Evolutionary conservation across 2,113 vertebrate species (phyloP).

Genomic region (Neomonachus schauinslandi): DNA sequence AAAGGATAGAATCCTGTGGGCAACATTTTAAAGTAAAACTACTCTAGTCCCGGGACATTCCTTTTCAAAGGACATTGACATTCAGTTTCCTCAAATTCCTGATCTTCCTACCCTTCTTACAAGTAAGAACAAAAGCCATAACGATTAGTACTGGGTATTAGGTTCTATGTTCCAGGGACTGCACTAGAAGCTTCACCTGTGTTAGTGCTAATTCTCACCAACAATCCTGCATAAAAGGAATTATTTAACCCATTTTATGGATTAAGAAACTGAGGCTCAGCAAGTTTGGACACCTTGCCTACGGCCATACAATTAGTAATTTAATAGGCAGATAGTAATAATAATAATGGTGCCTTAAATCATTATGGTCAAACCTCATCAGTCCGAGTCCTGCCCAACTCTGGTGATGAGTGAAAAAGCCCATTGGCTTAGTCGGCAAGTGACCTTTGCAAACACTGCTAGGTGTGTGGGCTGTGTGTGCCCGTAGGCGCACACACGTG

Average conservation of each 20-base stretch:
- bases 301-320: not conserved
- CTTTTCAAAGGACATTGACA: not conserved
- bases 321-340: not conserved
- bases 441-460: not conserved
- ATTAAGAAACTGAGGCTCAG: not conserved
- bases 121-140: not conserved
- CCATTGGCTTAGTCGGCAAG: not conserved
- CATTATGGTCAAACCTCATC: not conserved
- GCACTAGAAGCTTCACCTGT: not conserved
- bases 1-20: not conserved
- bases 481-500: too few species aligned
- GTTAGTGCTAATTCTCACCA: not conserved
- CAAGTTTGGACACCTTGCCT: not conserved
- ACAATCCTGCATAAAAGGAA: not conserved
- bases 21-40: not conserved
- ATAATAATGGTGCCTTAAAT: not conserved
- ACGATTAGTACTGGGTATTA: rapidly evolving
- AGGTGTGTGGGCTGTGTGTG: not conserved
- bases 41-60: not conserved
- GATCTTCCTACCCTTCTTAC: not conserved
- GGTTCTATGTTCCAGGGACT: not conserved
- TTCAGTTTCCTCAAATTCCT: not conserved
- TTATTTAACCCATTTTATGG: not conserved
- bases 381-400: not conserved
- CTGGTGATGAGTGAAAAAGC: not conserved